Conservation (phyloP, 2,797 vertebrate genomes). For the Allobates femoralis region DNA sequence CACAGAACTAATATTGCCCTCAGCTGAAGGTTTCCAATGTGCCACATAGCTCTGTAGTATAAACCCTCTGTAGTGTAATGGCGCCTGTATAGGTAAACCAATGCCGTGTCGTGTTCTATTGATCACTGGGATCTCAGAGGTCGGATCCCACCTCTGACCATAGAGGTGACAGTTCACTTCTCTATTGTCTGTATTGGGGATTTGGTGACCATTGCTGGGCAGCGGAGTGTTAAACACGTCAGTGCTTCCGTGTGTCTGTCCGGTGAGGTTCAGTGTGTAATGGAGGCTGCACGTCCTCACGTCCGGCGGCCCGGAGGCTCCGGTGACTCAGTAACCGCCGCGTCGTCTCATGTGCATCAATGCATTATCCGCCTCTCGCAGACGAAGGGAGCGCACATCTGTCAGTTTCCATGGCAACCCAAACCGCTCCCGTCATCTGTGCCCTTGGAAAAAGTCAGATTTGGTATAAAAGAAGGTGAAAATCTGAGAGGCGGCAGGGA, state of each 20-base stretch:
- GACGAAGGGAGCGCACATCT: constrained; percentile 50
- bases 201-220: background rate
- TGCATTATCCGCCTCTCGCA: constrained; percentile 54
- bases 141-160: background rate
- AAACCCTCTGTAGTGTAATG: background rate
- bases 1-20: too few relatives aligned
- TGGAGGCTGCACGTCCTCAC: constrained; percentile 17
- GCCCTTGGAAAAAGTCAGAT: constrained; percentile 60
- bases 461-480: background rate
- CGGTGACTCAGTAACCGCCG: constrained; percentile 48
- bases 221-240: background rate
- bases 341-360: constrained; percentile 57
- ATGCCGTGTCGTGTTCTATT: too few relatives aligned
- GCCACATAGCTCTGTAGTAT: background rate
- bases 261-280: background rate
- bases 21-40: background rate
- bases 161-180: background rate
- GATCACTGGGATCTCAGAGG: too few relatives aligned
- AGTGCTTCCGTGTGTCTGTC: background rate
- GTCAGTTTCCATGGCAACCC: constrained; percentile 63
- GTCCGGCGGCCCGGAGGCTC: constrained; percentile 47
- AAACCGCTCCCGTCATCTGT: constrained; percentile 59
- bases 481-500: constrained; percentile 23
- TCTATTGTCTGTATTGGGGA: background rate
- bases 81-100: background rate